Percentiles rank a stretch among this genome's conserved stretches.
Conservation (phyloP, 2,113 vertebrate genomes). For the Noctilio leporinus region DNA sequence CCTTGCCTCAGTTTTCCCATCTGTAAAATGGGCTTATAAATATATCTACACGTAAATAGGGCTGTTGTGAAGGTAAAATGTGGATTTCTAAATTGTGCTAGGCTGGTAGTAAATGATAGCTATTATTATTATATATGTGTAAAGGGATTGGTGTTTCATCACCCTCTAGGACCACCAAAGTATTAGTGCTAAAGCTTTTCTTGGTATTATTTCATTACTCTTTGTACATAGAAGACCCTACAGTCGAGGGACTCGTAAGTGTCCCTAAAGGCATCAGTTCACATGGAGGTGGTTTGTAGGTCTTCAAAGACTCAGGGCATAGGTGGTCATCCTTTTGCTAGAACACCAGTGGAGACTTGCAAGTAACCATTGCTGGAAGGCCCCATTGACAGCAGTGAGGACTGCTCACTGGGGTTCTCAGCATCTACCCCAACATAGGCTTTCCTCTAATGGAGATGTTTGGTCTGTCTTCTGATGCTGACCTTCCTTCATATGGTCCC, state of each 20-base stretch:
- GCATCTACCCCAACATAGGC: neutral
- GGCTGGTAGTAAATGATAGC: neutral
- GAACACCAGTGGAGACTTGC: neutral
- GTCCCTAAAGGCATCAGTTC: neutral
- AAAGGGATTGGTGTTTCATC: neutral
- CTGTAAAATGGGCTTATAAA: neutral
- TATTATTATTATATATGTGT: neutral
- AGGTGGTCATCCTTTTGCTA: neutral
- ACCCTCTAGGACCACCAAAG: neutral
- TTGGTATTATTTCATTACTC: neutral
- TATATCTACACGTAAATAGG: neutral
- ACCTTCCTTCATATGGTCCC: neutral
- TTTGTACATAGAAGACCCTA: neutral
- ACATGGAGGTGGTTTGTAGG: neutral
- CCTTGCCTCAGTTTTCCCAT: neutral
- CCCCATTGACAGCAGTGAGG: neutral
- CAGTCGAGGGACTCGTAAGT: neutral
- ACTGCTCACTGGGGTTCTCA: neutral
- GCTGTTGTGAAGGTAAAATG: neutral
- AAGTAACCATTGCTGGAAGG: neutral
- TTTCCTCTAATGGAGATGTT: neutral
- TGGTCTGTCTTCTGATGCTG: neutral
- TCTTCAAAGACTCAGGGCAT: neutral
- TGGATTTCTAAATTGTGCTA: neutral
- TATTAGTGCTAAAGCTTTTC: neutral